phyloP scores from a whole-genome alignment of 2,888 invertebrate genomes.

The Spisula subtruncata region DNA sequence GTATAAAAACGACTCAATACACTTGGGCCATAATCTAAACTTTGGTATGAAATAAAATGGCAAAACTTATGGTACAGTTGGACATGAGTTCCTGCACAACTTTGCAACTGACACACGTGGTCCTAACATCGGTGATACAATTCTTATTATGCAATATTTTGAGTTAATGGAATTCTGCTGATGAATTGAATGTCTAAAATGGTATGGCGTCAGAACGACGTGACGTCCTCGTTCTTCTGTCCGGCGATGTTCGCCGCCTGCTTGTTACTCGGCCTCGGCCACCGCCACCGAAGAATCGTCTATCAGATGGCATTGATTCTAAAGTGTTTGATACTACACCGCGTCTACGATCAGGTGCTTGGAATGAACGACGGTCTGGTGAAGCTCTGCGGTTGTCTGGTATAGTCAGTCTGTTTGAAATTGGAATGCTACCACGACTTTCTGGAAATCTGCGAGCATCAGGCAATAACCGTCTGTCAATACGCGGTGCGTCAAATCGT shows the following conservation, averaged over 20 bases:
- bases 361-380: conserved; percentile 9
- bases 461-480: background rate
- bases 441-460: background rate
- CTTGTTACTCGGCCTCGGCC: background rate
- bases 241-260: background rate
- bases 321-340: background rate
- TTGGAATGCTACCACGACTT: background rate
- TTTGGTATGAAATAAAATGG: too few relatives aligned
- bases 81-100: too few relatives aligned
- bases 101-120: too few relatives aligned
- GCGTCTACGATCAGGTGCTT: background rate
- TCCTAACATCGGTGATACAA: too few relatives aligned
- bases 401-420: background rate
- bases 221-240: conserved; percentile 10
- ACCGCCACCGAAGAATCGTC: background rate
- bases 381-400: background rate
- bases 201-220: conserved; percentile 7
- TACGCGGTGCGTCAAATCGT: background rate
- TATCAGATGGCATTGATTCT: background rate
- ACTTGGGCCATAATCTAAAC: too few relatives aligned
- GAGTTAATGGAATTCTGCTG: conserved; percentile 2
- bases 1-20: too few relatives aligned
- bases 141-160: background rate
- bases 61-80: too few relatives aligned
- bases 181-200: background rate